phyloP scores from a whole-genome alignment of 2,797 vertebrate genomes.

The Acanthiza pusilla region DNA sequence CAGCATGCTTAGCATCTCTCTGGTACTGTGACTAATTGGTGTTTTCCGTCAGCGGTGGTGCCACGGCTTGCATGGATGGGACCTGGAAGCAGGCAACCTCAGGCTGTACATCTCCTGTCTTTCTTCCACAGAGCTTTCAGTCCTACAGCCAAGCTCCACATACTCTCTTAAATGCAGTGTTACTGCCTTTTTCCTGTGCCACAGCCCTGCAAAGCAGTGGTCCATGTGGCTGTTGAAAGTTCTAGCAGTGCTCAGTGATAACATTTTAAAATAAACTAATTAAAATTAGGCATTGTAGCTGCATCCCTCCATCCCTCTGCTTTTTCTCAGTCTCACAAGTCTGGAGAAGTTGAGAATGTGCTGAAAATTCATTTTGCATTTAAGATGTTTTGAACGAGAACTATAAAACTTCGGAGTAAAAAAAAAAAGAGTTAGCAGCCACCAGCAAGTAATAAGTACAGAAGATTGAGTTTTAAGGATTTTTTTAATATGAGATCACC shows the following conservation, averaged over 20 bases:
- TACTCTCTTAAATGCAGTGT: background rate
- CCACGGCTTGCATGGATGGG: accelerated
- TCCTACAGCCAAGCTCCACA: background rate
- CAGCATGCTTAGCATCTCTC: background rate
- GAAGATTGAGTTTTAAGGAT: background rate
- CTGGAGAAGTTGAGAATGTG: background rate
- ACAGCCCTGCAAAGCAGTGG: background rate
- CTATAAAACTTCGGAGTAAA: background rate
- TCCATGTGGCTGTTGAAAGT: background rate
- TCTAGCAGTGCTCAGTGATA: background rate
- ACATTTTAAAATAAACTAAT: background rate
- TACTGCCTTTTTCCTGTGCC: background rate
- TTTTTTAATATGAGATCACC: background rate
- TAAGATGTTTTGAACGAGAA: background rate
- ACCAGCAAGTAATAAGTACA: background rate
- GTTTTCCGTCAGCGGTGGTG: background rate
- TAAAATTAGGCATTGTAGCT: too few species aligned
- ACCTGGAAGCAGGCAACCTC: background rate
- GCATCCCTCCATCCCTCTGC: background rate
- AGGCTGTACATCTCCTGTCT: background rate
- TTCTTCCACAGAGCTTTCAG: background rate
- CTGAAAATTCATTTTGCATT: background rate
- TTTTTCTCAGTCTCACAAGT: background rate
- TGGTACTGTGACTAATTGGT: background rate
- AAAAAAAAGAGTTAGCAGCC: background rate